A percentile compares a stretch with the other conserved stretches of the same genome.
phyloP scores from a whole-genome alignment of 2,113 vertebrate species.

The Upupa epops region DNA sequence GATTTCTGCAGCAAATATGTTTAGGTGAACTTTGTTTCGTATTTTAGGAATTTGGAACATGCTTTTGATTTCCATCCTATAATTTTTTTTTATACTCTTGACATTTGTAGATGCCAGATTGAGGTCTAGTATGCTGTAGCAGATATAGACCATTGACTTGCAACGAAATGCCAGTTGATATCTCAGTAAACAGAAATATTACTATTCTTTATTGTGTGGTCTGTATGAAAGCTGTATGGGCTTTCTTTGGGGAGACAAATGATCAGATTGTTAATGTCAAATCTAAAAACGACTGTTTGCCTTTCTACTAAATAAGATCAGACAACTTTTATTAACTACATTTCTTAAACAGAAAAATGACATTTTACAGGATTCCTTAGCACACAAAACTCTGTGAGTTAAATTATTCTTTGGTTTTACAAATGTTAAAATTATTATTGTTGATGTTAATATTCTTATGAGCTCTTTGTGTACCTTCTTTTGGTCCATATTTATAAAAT shows the following conservation, averaged over 20 bases:
- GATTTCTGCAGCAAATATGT: slow-evolving; percentile 77
- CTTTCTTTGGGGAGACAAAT: slow-evolving; percentile 85
- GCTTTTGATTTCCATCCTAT: slow-evolving; percentile 73
- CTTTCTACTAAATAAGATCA: slow-evolving; percentile 69
- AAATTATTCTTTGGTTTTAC: neutral
- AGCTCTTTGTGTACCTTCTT: neutral
- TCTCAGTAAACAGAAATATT: slow-evolving; percentile 92
- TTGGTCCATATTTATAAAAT: neutral
- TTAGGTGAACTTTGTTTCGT: slow-evolving; percentile 78
- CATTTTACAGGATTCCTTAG: slow-evolving; percentile 12
- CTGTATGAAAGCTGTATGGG: slow-evolving; percentile 80
- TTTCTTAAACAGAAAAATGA: slow-evolving; percentile 15
- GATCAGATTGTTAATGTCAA: slow-evolving; percentile 92
- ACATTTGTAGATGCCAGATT: slow-evolving; percentile 93
- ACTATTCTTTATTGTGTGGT: slow-evolving; percentile 87
- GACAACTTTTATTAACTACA: slow-evolving; percentile 62
- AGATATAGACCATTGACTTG: slow-evolving; percentile 82
- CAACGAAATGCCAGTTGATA: slow-evolving; percentile 88
- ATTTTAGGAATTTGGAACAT: slow-evolving; percentile 69
- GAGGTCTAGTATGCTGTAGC: slow-evolving; percentile 83
- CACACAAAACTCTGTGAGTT: neutral
- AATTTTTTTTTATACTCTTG: slow-evolving; percentile 76
- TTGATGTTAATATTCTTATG: neutral
- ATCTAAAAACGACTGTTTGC: slow-evolving; percentile 77
- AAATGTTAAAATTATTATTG: neutral